phyloP scores from a whole-genome alignment of 2,797 vertebrate genomes.

The Labroides dimidiatus region DNA sequence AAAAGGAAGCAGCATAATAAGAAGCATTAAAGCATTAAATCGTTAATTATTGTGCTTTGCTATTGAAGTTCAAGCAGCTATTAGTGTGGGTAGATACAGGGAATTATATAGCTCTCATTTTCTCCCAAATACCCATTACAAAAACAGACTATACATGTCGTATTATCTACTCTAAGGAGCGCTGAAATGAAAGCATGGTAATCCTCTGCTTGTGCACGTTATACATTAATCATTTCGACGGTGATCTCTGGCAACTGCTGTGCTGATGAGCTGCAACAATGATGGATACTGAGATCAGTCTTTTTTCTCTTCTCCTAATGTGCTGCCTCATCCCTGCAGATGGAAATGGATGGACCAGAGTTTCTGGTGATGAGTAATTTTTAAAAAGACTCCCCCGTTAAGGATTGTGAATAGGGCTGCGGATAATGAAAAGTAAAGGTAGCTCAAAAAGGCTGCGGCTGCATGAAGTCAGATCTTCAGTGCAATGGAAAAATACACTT shows the following conservation, averaged over 20 bases:
- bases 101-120: conserved; percentile 30
- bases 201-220: conserved; percentile 30
- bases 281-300: conserved; percentile 56
- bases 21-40: neutral
- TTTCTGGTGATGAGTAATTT: conserved; percentile 21
- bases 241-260: conserved; percentile 32
- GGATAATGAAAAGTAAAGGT: conserved; percentile 31
- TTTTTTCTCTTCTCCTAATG: conserved; percentile 33
- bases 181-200: conserved; percentile 15
- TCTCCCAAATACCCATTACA: conserved; percentile 13
- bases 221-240: conserved; percentile 38
- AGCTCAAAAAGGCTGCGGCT: conserved; percentile 20
- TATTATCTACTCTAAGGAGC: conserved; percentile 1
- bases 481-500: conserved; percentile 6
- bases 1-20: neutral
- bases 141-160: conserved; percentile 5
- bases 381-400: conserved; percentile 2
- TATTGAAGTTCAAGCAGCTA: neutral
- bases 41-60: neutral
- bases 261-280: conserved; percentile 53
- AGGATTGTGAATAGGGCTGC: conserved; percentile 16
- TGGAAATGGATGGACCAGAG: conserved; percentile 21
- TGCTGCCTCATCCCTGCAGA: conserved; percentile 26
- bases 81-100: neutral
- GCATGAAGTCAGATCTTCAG: conserved; percentile 4